A percentile compares a stretch with the other conserved stretches of the same genome.
Conservation (phyloP, 2,113 vertebrate species). For the Hemiprocne comata region DNA sequence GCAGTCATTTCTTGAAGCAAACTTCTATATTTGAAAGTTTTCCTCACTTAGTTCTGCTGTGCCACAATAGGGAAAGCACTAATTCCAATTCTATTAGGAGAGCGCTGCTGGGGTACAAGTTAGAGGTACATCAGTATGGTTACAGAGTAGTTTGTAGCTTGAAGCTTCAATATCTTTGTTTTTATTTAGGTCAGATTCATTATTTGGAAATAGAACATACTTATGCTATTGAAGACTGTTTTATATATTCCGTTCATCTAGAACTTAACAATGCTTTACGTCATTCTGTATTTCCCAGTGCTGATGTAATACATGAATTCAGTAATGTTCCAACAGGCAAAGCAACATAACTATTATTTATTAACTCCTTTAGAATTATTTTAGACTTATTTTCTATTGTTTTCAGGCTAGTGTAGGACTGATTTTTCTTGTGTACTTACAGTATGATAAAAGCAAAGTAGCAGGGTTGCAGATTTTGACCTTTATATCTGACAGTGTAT, state of each 20-base stretch:
- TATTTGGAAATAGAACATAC: not conserved
- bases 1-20: not conserved
- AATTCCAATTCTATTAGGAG: not conserved
- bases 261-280: not conserved
- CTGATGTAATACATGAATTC: not conserved
- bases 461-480: not conserved
- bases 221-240: not conserved
- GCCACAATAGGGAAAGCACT: not conserved
- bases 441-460: not conserved
- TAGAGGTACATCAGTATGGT: not conserved
- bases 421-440: not conserved
- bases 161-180: not conserved
- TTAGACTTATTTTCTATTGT: not conserved
- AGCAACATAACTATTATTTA: not conserved
- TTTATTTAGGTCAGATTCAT: not conserved
- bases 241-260: not conserved
- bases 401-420: not conserved
- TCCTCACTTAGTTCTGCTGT: not conserved
- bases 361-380: not conserved
- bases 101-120: not conserved
- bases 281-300: not conserved
- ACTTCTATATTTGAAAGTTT: rapidly evolving
- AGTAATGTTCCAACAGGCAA: not conserved
- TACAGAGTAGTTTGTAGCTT: not conserved
- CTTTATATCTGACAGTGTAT: not conserved